Base-by-base conservation (phyloP, 1,140 invertebrate species). In the Dinoponera quadriceps region DNA sequence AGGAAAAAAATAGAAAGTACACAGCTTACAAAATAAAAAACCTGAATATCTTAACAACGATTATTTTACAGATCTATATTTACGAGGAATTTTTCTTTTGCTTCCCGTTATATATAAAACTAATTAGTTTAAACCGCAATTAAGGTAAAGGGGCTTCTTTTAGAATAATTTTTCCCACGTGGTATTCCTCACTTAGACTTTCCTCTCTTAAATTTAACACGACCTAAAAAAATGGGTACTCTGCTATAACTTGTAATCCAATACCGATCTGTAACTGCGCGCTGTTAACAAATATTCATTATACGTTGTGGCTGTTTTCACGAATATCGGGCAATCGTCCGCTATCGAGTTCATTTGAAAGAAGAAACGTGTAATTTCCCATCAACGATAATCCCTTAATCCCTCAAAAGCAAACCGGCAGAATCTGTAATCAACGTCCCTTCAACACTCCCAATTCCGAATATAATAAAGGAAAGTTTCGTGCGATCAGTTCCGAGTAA, bases 281-380 rank as follows among this genome's bases (percentile, higher is more conserved):
- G 25, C 11, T 73, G 2, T 77, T 73, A n/a, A 49, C n/a, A 33
- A 44, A 86, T 80, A 73, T 54, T 65, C 54, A 84, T 78, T 73
- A 44, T 87, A 82, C 29, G 51, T 54, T 87, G 22, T 80, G 62
- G 54, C 20, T 80, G 63, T 57, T 9, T 55, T 20, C 20, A 9
- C 63, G 22, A 75, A 78, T 55, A 83, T 55, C 25, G 49, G 84
- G 0, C 22, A 14, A 18, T 62, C n/a, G 7, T 33, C 38, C 38
- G 38, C 4, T 11, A 44, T 44, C 38, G 3, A 44, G 7, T 44
- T 44, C 7, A 44, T 2, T 44, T 44, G 0, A 9, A 44, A 44
- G 38, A 9, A 44, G 38, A 44, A 44, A 9, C 38, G 7, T 60
- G 1, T 51, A 74, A 82, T 75, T 73, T 25, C 71, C 63, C 5